Base-by-base conservation (phyloP, 2,797 vertebrate genomes). In the Galago senegalensis region DNA sequence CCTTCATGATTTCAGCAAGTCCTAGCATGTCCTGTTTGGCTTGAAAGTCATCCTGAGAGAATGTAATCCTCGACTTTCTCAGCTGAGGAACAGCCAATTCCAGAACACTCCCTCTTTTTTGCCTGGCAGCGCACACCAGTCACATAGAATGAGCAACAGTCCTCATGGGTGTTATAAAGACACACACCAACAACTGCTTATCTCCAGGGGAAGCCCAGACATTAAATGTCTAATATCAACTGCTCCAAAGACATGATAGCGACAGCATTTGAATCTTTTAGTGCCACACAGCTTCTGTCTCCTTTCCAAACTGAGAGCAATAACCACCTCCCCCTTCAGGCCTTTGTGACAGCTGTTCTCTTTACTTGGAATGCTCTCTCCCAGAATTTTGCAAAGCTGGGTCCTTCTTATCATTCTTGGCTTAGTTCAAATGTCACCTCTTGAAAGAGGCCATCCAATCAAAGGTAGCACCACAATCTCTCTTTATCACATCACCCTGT, bases 331-430 rank as follows among this genome's bases (percentile, higher is more conserved):
- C 11, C 9, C 13, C 23, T 4, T n/a, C 14, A 7, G 10, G 75
- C 14, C 88, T 85, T 65, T n/a, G n/a, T 37, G 63, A 69, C 10
- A 63, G n/a, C 89, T 91, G 34, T 69, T 90, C 60, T 81, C 82
- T 82, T 83, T 84, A 46, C 49, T 76, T 69, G 60, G 49, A 86
- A 80, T 72, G 17, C 31, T 72, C 17, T 76, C 53, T 5, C 27
- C 49, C 69, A 77, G 76, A 67, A 81, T 56, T 34, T 87, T 34
- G 21, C 27, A 77, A 49, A 4, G 14, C 25, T 60, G n/a, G 17
- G 37, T 87, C 4, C 58, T 75, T 53, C 49, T 77, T 37, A 69
- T 37, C 58, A 60, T 18, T 34, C 25, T 83, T 75, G 37, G 65
- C n/a, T 89, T 72, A 65, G 65, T 37, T 61, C 69, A 77, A 87